These are phyloP conservation scores for Cebus imitator DNA, from an alignment of 2,113 vertebrate species.

Conservation along the genomic window DNA sequence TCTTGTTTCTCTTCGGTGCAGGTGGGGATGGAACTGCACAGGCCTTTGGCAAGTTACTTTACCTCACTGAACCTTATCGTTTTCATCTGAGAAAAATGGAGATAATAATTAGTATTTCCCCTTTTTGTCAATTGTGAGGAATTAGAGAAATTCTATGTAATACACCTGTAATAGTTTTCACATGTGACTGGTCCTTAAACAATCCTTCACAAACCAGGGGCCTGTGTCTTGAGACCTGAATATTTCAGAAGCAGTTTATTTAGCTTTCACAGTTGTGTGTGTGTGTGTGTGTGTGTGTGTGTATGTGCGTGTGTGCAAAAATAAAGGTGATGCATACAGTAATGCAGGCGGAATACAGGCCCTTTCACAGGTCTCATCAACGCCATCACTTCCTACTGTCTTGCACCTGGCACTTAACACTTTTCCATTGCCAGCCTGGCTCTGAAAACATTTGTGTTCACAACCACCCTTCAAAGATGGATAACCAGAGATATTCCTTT, in stretches of 20 bases:
- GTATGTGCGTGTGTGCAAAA: neutral
- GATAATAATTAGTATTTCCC: neutral
- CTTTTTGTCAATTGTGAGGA: neutral
- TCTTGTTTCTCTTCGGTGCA: neutral
- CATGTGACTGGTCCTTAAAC: neutral
- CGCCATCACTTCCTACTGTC: neutral
- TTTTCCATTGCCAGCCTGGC: neutral
- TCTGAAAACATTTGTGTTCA: neutral
- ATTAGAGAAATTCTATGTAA: neutral
- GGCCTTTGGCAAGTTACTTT: neutral
- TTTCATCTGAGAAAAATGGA: neutral
- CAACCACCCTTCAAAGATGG: neutral
- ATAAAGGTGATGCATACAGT: neutral
- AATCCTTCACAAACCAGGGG: neutral
- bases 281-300: neutral
- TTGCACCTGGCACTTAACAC: neutral
- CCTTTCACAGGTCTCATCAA: neutral
- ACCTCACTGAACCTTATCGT: neutral
- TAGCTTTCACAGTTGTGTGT: neutral
- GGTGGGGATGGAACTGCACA: neutral
- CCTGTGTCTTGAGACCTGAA: neutral
- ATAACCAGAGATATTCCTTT: neutral
- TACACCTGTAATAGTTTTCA: neutral
- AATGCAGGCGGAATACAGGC: neutral
- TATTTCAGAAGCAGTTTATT: constrained; percentile 16